Evolutionary conservation across 2,113 vertebrate species (phyloP), one percentile per base, ranked within the genome.

Genomic region (Semicossyphus pulcher): DNA sequence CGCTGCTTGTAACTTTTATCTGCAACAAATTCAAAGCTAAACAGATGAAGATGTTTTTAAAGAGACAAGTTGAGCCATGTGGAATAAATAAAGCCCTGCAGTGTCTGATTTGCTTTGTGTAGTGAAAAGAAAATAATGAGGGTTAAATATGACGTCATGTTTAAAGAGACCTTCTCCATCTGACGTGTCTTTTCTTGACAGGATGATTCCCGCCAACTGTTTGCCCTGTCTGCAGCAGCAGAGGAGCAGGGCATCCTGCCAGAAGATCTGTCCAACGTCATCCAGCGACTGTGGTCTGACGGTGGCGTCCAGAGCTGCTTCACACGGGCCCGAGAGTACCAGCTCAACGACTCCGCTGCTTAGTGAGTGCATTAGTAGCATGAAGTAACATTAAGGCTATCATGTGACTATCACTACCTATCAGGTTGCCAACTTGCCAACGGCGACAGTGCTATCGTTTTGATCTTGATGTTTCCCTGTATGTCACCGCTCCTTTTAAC

Each of bases 201-300:
- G 98, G 97, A 99, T 5, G 98, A 99, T 1, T 96, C 97, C 63
- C 95, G 95, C 51, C 97, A 97, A 92, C 94, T 99, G 83, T 99
- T 98, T 60, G 94, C 95, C 0, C 94, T 99, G 81, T 95, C 97
- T 12, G 94, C 93, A 67, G 89, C 95, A 0, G 98, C 97, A 0
- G 98, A 99, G 91, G 98, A 99, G 81, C 97, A 98, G 91, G 98
- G 97, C 7, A 61, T 93, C 83, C 92, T 99, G 86, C 96, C 97
- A 0, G 96, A 98, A 10, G 98, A 99, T 65, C 92, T 99, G 85
- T 91, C 96, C 32, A 94, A 95, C 0, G 93, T 97, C 75, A 97
- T 99, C 90, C 94, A 94, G 34, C 95, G 97, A 68, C 96, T 99
- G 85, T 99, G 97, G 98, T 91, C 94, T 6, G 98, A 99, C 78